A percentile compares a stretch with the other conserved stretches of the same genome.
These are phyloP conservation scores for Parapsyche elsis DNA, from an alignment of 1,140 invertebrate genomes.

Conservation along the genomic window DNA sequence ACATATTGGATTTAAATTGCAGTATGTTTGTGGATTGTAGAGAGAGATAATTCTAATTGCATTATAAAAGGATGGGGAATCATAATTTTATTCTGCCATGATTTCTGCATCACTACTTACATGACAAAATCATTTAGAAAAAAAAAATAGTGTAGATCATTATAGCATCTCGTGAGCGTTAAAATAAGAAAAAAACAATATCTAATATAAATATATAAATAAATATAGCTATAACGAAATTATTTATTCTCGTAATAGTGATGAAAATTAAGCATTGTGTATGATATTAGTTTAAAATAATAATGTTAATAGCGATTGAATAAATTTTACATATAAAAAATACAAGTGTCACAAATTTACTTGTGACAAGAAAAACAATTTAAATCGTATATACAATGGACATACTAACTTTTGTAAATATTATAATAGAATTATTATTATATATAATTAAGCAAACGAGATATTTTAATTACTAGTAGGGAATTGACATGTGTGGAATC, in stretches of 20 bases:
- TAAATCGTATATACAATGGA: slow-evolving; percentile 42
- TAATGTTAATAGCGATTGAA: slow-evolving; percentile 52
- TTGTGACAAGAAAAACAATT: slow-evolving; percentile 37
- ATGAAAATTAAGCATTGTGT: slow-evolving; percentile 55
- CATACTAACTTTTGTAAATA: slow-evolving; percentile 55
- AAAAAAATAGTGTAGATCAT: slow-evolving; percentile 48
- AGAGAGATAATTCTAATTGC: slow-evolving; percentile 42
- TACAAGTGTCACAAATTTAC: slow-evolving; percentile 36
- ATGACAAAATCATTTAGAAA: slow-evolving; percentile 54
- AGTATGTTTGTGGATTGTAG: slow-evolving; percentile 10
- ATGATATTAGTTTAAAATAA: slow-evolving; percentile 54
- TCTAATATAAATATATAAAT: slow-evolving; percentile 57
- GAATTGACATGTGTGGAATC: slow-evolving; percentile 50
- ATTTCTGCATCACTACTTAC: slow-evolving; percentile 51
- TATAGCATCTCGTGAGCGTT: slow-evolving; percentile 53
- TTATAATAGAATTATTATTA: slow-evolving; percentile 43
- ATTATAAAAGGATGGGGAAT: slow-evolving; percentile 44
- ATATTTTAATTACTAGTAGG: slow-evolving; percentile 57
- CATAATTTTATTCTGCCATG: slow-evolving; percentile 50
- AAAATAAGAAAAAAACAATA: slow-evolving; percentile 54
- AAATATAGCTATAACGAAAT: slow-evolving; percentile 56
- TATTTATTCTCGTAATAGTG: slow-evolving; percentile 57
- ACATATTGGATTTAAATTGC: slow-evolving; percentile 17
- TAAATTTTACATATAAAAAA: slow-evolving; percentile 45
- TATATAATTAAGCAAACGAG: slow-evolving; percentile 53